Evolutionary conservation across 2,797 vertebrate species (phyloP), one percentile per base, ranked within the genome.

Genomic region (Artibeus lituratus): DNA sequence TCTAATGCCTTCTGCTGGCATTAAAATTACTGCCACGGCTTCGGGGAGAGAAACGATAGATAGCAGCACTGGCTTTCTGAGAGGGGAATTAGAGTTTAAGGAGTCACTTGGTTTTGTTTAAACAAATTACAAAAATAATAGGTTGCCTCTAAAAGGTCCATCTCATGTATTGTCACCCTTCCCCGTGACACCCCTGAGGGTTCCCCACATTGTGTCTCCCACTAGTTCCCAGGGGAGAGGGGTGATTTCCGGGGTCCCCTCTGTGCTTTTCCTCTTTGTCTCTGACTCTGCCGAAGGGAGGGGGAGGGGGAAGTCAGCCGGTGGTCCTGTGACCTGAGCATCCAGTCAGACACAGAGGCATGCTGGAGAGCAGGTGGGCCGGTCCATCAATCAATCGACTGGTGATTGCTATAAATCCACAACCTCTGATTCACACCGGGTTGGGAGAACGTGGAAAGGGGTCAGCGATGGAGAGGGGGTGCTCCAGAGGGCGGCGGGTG

Each of bases 101-200:
- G 81, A 96, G 96, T 96, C 96, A 94, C 84, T 96, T 78, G 94
- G 90, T 97, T 98, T 97, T 95, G 37, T 91, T 97, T 96, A 93
- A 96, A 80, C 90, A 95, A 96, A 97, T 96, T 96, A 94, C 53
- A 89, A 42, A 96, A 97, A 93, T 97, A 97, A 97, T 97, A 95
- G 94, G 93, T 97, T 97, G 91, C 94, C 97, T 91, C 94, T 93
- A 96, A 96, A 94, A 96, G 96, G 84, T 97, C 97, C 95, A 49
- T 90, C 90, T 90, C 87, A 2, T 53, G 69, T 91, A 87, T 96
- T 93, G 96, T 82, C 80, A 95, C 80, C 95, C 78, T 94, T 96
- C 84, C 69, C 95, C 7, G 59, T 65, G 92, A 95, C 69, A 72
- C 55, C 24, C 19, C 55, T 73, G 67, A 59, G 32, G 49, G 62